Conservation (phyloP, 2,888 invertebrate genomes). For the Mesopsocus fuscifrons region DNA sequence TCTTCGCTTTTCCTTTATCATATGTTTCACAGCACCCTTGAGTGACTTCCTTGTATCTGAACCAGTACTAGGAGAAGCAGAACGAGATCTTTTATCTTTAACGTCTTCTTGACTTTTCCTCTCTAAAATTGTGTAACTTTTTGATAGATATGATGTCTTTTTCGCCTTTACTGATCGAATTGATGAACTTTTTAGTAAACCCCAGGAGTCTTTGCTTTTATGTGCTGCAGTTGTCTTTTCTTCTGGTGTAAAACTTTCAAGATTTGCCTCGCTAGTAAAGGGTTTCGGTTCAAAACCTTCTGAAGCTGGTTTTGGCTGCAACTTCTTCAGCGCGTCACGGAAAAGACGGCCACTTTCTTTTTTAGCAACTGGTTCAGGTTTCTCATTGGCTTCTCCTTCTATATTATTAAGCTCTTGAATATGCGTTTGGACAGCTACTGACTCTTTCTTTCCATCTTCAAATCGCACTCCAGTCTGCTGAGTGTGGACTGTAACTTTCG, state of each 20-base stretch:
- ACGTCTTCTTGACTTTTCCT: background rate
- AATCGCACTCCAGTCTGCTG: too few species aligned
- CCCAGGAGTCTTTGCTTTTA: slow-evolving; percentile 7
- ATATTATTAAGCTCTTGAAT: slow-evolving; percentile 6
- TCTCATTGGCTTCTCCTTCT: too few species aligned
- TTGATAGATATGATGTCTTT: background rate
- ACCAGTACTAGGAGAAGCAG: background rate
- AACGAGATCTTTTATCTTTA: slow-evolving; percentile 5
- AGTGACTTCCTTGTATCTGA: background rate
- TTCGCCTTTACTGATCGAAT: background rate
- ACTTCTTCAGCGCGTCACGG: background rate
- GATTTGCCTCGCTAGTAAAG: background rate
- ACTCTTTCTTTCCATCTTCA: slow-evolving; percentile 13
- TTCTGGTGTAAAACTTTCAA: background rate
- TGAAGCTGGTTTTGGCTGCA: background rate
- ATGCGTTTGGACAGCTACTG: background rate
- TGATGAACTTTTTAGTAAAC: background rate
- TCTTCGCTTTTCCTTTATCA: slow-evolving; percentile 3
- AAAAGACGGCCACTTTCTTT: background rate
- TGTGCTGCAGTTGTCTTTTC: background rate
- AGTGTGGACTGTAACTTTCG: too few species aligned
- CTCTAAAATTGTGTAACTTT: slow-evolving; percentile 4
- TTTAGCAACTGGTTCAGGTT: slow-evolving; percentile 30
- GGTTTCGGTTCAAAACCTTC: background rate
- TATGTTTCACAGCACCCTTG: slow-evolving; percentile 1